Evolutionary conservation across 2,888 invertebrate species (phyloP), one percentile per base, ranked within the genome.

Genomic region (Microctonus hyperodae): DNA sequence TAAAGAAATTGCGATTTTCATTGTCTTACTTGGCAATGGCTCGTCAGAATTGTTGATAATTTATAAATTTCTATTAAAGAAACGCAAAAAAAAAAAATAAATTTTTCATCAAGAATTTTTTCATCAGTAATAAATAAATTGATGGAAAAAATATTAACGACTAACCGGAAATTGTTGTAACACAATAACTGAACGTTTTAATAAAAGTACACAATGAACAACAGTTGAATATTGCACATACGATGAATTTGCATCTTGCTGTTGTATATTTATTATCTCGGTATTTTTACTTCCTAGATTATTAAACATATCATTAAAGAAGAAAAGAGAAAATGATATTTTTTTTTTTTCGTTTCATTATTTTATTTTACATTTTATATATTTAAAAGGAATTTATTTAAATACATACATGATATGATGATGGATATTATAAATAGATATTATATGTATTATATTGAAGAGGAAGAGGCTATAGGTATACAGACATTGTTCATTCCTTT

Each of bases 141-240:
- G n/a, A n/a, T n/a, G n/a, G n/a, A n/a, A n/a, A n/a, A n/a, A n/a
- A n/a, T n/a, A n/a, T n/a, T n/a, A n/a, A n/a, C n/a, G 11, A 60
- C 48, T 20, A 40, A 31, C 48, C 48, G 50, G 50, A 50, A 50
- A 60, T 60, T 20, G 50, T 50, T 33, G 31, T 20, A 31, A 20
- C 33, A 48, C 16, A 59, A 60, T 33, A 22, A 48, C 50, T 60
- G 10, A 1, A n/a, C 2, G 37, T 50, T 22, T 50, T 50, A 22
- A 25, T 25, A 51, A 23, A 51, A 51, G n/a, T 13, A 25, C 13
- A 25, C 2, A 11, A 50, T 11, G 4, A 23, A 51, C 5, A n/a
- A 51, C 6, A 25, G 5, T 3, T 6, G 4, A 3, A 1, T n/a
- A 44, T 37, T 37, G 37, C 37, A n/a, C n/a, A n/a, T n/a, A 37